Conservation (phyloP, 2,113 vertebrate genomes). For the Colaptes auratus region DNA sequence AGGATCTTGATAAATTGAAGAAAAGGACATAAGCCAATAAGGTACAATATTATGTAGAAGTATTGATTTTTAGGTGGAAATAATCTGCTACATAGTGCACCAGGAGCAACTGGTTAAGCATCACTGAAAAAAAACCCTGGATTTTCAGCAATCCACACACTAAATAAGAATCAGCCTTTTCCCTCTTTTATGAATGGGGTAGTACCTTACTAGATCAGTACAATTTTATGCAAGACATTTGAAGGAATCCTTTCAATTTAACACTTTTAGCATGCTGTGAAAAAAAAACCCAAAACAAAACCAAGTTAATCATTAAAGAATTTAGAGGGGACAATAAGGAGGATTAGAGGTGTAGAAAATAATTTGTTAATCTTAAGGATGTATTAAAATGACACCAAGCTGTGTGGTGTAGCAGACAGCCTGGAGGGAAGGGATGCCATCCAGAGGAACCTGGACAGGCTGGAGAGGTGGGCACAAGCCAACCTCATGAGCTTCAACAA, state of each 20-base stretch:
- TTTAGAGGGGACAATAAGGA: background rate
- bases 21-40: background rate
- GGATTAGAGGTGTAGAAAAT: background rate
- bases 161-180: background rate
- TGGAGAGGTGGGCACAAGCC: no score
- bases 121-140: background rate
- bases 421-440: no score
- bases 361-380: background rate
- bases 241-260: background rate
- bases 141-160: background rate
- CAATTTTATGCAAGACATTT: background rate
- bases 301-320: background rate
- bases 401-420: no score
- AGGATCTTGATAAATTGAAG: background rate
- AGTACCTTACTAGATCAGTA: background rate
- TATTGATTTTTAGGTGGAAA: background rate
- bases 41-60: background rate
- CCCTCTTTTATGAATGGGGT: background rate
- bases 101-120: background rate
- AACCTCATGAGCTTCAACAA: no score
- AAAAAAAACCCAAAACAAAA: background rate
- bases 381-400: background rate
- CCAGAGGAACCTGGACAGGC: no score
- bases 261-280: background rate
- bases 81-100: background rate